Base-by-base conservation (phyloP, 2,888 invertebrate genomes). In the Phyllotreta striolata region DNA sequence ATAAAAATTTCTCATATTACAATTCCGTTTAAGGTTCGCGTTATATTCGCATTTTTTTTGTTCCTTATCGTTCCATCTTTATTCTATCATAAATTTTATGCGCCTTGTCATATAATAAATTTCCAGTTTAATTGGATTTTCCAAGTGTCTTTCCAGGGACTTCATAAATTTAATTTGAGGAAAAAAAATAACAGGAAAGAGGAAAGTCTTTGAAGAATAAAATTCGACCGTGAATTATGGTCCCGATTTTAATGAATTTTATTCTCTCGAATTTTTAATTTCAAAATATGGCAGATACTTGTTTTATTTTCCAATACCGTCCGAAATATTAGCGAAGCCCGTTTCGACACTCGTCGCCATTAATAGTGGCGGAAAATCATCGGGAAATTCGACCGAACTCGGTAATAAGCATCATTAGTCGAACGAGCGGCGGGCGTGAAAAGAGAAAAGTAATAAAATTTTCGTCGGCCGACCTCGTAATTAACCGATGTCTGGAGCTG, bases 401-500 rank as follows among this genome's bases (percentile, higher is more conserved):
- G 24, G 49, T 52, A 52, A 38, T 38, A 52, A 52, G 13, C 52
- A 57, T 57, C 47, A 47, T 57, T 38, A 57, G 56, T 24, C 13
- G 39, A 55, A 47, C 44, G 37, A 24, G 6, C 9, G 46, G 12
- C n/a, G 39, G 46, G 40, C 9, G 52, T 41, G 46, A 54, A 40
- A 51, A 55, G 55, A 52, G 56, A 55, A 46, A 70, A 71, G 71
- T 73, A 73, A 73, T 74, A 73, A 74, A 77, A 77, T 70, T 71
- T 71, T 68, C 68, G 24, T 4, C 24, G 24, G 24, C 70, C 70
- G 62, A 63, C 64, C 72, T 67, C 66, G 70, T 77, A 77, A 77
- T 78, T 77, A 78, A 77, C 73, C 72, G 66, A 69, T 69, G 73
- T 73, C 77, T 76, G 74, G 68, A 63, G 67, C 69, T 75, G 76